Base-by-base conservation (phyloP, 1,140 invertebrate genomes). In the Orchestia grillus region DNA sequence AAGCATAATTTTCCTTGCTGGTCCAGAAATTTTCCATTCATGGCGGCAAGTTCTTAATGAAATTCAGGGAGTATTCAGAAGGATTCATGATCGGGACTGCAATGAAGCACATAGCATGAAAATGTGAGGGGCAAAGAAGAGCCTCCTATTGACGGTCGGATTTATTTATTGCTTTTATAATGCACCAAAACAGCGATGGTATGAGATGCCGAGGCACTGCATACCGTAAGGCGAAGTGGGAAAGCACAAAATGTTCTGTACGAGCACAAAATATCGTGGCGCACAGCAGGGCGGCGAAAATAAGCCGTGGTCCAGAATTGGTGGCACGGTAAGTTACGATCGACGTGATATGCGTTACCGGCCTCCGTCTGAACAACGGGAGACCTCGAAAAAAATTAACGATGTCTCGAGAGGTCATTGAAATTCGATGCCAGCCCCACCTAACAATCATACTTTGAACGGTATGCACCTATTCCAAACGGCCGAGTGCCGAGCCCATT, bases 111-210 rank as follows among this genome's bases (percentile, higher is more conserved):
- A 44, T 16, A 47, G 44, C 40, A 47, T 94, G 92, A 44, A 94
- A 94, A 94, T 94, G 43, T 16, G 92, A 47, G 92, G 92, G 92
- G 43, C 43, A 45, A 94, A 94, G 44, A 94, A 44, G 44, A 47
- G 92, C 41, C 41, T 40, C 19, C 92, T 94, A 94, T 94, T 94
- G 43, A 45, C 92, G 41, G 44, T 11, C 11, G 44, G 92, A 42
- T 94, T 45, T 44, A 94, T 94, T 94, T 94, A 94, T 94, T 94
- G 92, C 92, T 36, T 94, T 47, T 94, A 94, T 94, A 94, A 94
- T 94, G 92, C 92, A n/a, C 4, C 44, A n/a, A 47, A 15, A 91
- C 11, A 91, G 47, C 88, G 88, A 15, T 77, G 1, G 62, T 36
- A 77, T 36, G 28, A 77, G 36, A 77, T 23, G 36, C 28, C 62